phyloP scores from a whole-genome alignment of 2,888 invertebrate genomes.

The Azorinus chamasolen region DNA sequence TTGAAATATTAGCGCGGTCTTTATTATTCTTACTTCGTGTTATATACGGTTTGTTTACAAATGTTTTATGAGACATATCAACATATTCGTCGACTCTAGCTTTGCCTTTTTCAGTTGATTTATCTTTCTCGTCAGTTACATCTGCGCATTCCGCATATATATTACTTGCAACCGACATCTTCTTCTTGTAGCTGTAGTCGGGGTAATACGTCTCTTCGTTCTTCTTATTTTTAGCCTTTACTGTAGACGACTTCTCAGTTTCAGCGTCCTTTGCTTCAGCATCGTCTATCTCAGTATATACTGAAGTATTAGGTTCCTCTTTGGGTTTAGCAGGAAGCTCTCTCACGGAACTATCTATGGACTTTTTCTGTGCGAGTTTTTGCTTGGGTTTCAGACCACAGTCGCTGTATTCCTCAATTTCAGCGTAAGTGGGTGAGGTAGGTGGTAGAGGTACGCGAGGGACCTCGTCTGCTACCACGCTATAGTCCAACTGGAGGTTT shows the following conservation, averaged over 20 bases:
- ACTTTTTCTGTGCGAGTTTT: slow-evolving; percentile 35
- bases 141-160: slow-evolving; percentile 60
- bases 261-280: slow-evolving; percentile 38
- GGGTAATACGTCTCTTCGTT: slow-evolving; percentile 22
- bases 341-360: slow-evolving; percentile 53
- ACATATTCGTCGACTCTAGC: slow-evolving; percentile 23
- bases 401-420: slow-evolving; percentile 54
- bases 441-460: not conserved
- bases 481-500: slow-evolving; percentile 42
- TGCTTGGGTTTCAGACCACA: slow-evolving; percentile 31
- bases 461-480: slow-evolving; percentile 55
- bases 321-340: slow-evolving; percentile 58
- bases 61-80: slow-evolving; percentile 56
- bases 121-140: slow-evolving; percentile 25
- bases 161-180: slow-evolving; percentile 60
- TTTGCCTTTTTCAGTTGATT: slow-evolving; percentile 26
- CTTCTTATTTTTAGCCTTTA: slow-evolving; percentile 36
- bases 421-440: slow-evolving; percentile 52
- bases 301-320: slow-evolving; percentile 16
- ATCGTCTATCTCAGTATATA: slow-evolving; percentile 55
- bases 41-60: slow-evolving; percentile 19
- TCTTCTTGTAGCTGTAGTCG: slow-evolving; percentile 48
- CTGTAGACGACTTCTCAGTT: slow-evolving; percentile 24
- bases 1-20: slow-evolving; percentile 56
- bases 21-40: slow-evolving; percentile 40